Conservation (phyloP, 2,113 vertebrate genomes). For the Acinonyx jubatus region DNA sequence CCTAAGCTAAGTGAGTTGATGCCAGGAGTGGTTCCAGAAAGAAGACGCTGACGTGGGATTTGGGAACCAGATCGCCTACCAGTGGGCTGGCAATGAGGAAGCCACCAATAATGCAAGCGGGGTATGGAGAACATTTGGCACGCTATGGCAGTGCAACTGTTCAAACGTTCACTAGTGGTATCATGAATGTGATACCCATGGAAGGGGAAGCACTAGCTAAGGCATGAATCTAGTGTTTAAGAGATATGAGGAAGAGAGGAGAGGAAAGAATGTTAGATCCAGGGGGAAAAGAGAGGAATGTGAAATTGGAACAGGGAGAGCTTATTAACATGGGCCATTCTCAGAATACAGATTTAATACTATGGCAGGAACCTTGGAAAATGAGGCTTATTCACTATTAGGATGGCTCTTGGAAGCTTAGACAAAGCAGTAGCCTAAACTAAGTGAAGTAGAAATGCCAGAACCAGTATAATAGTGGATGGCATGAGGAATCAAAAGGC, state of each 20-base stretch:
- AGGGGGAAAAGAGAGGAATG: background rate
- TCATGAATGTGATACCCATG: too few species aligned
- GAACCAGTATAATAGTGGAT: background rate
- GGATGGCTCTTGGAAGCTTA: background rate
- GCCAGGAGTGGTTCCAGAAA: background rate
- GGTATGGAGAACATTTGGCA: background rate
- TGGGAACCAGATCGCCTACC: background rate
- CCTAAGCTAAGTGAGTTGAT: background rate
- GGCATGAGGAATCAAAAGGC: background rate
- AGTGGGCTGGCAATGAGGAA: background rate
- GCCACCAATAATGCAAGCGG: background rate
- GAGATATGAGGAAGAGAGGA: background rate
- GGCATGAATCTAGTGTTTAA: background rate
- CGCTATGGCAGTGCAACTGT: background rate
- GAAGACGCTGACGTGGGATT: background rate
- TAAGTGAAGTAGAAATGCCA: background rate
- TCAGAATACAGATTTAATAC: background rate
- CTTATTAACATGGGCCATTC: background rate
- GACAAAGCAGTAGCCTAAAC: background rate
- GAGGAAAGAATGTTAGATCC: background rate
- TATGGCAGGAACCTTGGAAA: background rate
- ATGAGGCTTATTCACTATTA: background rate
- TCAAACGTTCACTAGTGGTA: background rate
- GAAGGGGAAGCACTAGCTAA: background rate
- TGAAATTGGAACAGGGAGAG: background rate